Conservation (phyloP, 2,888 invertebrate genomes). For the Eilema sororculum region DNA sequence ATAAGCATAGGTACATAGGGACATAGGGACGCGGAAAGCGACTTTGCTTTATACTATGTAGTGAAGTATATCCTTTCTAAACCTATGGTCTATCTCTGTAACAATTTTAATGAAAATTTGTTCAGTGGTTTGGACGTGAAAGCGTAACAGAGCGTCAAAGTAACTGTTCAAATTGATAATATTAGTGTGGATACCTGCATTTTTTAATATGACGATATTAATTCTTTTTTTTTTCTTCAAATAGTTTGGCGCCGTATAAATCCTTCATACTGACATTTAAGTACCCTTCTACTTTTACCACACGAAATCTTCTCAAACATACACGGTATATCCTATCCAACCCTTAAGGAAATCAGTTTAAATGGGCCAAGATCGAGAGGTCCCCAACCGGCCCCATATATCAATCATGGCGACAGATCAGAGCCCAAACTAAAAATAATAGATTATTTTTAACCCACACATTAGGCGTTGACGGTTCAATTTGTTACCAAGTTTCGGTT, state of each 20-base stretch:
- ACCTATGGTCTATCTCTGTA: too few relatives aligned
- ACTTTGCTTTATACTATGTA: too few relatives aligned
- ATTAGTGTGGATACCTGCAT: too few relatives aligned
- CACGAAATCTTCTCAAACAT: not conserved
- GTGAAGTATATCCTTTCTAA: too few relatives aligned
- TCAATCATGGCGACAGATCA: conserved; percentile 60
- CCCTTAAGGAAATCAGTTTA: conserved; percentile 19
- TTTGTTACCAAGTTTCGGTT: conserved; percentile 31
- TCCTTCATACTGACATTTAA: conserved; percentile 2
- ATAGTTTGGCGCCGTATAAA: not conserved
- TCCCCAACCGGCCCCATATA: conserved; percentile 32
- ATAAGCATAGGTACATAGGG: too few relatives aligned
- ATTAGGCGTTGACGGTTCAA: conserved; percentile 54
- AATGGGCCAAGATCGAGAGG: conserved; percentile 13
- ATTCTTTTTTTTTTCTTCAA: not conserved
- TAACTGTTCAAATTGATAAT: too few relatives aligned
- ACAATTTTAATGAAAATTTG: too few relatives aligned
- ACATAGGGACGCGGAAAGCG: too few relatives aligned
- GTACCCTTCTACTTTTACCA: not conserved
- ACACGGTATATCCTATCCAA: not conserved
- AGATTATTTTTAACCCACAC: conserved; percentile 51
- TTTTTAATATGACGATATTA: not conserved
- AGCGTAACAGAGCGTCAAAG: too few relatives aligned
- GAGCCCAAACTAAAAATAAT: conserved; percentile 51
- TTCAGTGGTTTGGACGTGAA: too few relatives aligned